Base-by-base conservation (phyloP, 2,113 vertebrate species). In the Gasterosteus nipponicus region DNA sequence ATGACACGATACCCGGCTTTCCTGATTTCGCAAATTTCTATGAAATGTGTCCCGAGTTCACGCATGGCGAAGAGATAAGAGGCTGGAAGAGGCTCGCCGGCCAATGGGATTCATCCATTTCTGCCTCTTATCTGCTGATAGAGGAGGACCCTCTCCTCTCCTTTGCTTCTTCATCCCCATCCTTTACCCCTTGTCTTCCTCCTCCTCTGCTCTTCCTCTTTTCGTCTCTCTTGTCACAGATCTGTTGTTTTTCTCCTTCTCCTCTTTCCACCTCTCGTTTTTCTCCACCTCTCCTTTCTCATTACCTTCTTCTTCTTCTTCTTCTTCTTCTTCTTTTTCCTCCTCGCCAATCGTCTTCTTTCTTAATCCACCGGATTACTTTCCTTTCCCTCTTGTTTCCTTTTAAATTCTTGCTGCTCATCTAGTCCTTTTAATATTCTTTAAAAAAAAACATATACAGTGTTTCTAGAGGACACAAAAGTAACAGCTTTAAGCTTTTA, bases 91-190 rank as follows among this genome's bases (percentile, higher is more conserved):
- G 56, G 63, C 75, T 54, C 15, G 18, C 59, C 69, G 70, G 87
- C 89, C 90, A 89, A 88, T 90, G 67, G 82, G 80, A 89, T 90
- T 91, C 83, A 94, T 94, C 90, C 87, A 86, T 93, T 93, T 92
- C 86, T 89, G 79, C 72, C 81, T 79, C 88, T 94, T 94, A 94
- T 94, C 93, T 90, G 86, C 82, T 86, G 89, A 87, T 91, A 61
- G 86, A 84, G 59, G 70, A 85, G 65, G 69, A 81, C 53, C 76
- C 56, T 42, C 46, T 44, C 69, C 12, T 19, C 19, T 51, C 47
- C 35, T 38, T 38, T 38, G 35, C 35, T 38, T 38, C 35, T 38
- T 38, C 35, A 38, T 38, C 35, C 5, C 35, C 35, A 38, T 38
- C 5, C 35, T 38, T 38, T 14, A 6, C 15, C 56, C 66, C 46